phyloP scores from a whole-genome alignment of 2,888 invertebrate genomes.

The Leucoma salicis region DNA sequence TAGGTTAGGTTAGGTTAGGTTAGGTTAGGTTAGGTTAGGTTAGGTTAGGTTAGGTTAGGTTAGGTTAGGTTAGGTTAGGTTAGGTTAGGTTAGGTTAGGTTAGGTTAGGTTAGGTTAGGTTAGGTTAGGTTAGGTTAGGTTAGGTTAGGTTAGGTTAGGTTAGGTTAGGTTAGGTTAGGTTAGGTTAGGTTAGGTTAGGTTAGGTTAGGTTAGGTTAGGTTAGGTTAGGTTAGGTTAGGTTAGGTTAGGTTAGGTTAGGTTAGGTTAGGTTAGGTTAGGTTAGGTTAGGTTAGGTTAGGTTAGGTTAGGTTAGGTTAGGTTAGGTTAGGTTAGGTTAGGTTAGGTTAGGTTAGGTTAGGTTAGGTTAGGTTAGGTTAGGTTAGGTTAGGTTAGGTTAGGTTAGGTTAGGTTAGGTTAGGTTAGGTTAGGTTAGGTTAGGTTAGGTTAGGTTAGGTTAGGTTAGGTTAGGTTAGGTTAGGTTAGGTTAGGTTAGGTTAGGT shows the following conservation, averaged over 20 bases:
- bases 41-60: slow-evolving; percentile 4
- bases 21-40: slow-evolving; percentile 4
- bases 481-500: slow-evolving; percentile 26
- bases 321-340: slow-evolving; percentile 33
- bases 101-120: slow-evolving; percentile 4
- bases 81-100: slow-evolving; percentile 4
- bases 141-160: slow-evolving; percentile 3
- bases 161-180: slow-evolving; percentile 21
- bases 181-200: slow-evolving; percentile 32
- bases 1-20: slow-evolving; percentile 4
- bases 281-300: slow-evolving; percentile 32
- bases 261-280: slow-evolving; percentile 35
- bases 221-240: slow-evolving; percentile 35
- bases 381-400: slow-evolving; percentile 29
- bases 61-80: slow-evolving; percentile 4
- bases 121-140: slow-evolving; percentile 1
- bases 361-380: slow-evolving; percentile 27
- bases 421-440: slow-evolving; percentile 25
- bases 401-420: slow-evolving; percentile 24
- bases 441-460: slow-evolving; percentile 25
- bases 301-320: slow-evolving; percentile 32
- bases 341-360: slow-evolving; percentile 26
- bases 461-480: slow-evolving; percentile 26
- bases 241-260: slow-evolving; percentile 35
- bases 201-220: slow-evolving; percentile 35